These are phyloP conservation scores for Dendrocincla fuliginosa DNA, from an alignment of 2,797 vertebrate species.

Conservation along the genomic window DNA sequence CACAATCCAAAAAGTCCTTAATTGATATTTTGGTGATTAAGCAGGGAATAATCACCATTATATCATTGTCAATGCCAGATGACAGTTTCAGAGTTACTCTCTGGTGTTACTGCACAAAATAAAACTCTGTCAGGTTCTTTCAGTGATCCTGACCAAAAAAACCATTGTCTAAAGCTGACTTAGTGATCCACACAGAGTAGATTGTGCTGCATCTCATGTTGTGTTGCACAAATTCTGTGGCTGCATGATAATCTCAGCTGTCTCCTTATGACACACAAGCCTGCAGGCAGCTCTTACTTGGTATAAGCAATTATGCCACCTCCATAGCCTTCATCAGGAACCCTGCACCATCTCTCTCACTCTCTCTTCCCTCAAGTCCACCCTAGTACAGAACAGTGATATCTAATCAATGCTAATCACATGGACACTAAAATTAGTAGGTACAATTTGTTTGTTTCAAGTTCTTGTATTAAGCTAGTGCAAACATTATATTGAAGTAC, in stretches of 20 bases:
- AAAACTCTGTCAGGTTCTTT: neutral
- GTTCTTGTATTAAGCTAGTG: neutral
- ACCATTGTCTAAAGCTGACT: neutral
- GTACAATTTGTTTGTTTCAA: neutral
- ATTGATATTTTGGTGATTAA: neutral
- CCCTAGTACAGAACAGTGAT: neutral
- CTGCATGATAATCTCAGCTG: neutral
- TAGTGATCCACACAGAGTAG: neutral
- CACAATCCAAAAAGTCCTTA: neutral
- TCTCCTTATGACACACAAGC: rapidly evolving
- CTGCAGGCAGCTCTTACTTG: neutral
- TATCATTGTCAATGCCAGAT: neutral
- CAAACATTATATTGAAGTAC: neutral
- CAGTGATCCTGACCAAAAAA: neutral
- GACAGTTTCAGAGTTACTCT: neutral
- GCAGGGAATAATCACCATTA: neutral
- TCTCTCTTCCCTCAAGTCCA: neutral
- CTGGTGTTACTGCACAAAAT: neutral
- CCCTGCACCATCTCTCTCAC: neutral
- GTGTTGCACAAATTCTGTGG: neutral
- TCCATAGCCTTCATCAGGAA: neutral
- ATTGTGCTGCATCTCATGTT: neutral
- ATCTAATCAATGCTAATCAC: neutral
- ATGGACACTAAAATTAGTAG: neutral
- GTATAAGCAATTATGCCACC: neutral